Evolutionary conservation across 2,888 invertebrate genomes (phyloP).

Genomic region (Drosophila colorata): DNA sequence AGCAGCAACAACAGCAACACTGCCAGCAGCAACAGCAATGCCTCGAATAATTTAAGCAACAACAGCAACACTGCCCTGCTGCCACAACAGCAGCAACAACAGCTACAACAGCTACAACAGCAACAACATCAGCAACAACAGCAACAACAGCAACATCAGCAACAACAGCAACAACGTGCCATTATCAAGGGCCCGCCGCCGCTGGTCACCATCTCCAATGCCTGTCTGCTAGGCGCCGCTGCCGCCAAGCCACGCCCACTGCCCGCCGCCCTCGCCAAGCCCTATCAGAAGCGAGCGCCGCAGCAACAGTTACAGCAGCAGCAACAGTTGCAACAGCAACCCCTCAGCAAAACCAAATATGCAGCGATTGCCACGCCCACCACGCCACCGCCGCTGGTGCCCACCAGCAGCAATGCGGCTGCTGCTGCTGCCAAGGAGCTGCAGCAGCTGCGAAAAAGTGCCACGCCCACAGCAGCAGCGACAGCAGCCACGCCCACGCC

Average conservation of each 20-base stretch:
- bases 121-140: slow-evolving; percentile 16
- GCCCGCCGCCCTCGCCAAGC: slow-evolving; percentile 69
- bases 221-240: slow-evolving; percentile 21
- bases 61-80: slow-evolving; percentile 56
- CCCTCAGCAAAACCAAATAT: slow-evolving; percentile 61
- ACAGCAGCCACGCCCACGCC: slow-evolving; percentile 69
- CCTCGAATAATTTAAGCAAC: slow-evolving; percentile 64
- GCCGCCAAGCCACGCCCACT: slow-evolving; percentile 36
- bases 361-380: slow-evolving; percentile 81
- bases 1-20: slow-evolving; percentile 49
- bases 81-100: slow-evolving; percentile 21
- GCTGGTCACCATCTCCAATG: slow-evolving; percentile 64
- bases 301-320: slow-evolving; percentile 37
- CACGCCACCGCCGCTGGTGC: slow-evolving; percentile 81
- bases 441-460: slow-evolving; percentile 56
- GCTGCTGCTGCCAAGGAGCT: slow-evolving; percentile 57
- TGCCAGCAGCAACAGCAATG: slow-evolving; percentile 56
- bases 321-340: slow-evolving; percentile 32
- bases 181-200: slow-evolving; percentile 63
- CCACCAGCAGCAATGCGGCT: slow-evolving; percentile 57
- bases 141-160: slow-evolving; percentile 33
- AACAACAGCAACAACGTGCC: slow-evolving; percentile 51
- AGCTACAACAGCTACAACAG: slow-evolving; percentile 28
- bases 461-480: slow-evolving; percentile 35
- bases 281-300: slow-evolving; percentile 78